phyloP scores from a whole-genome alignment of 2,888 invertebrate species.

The Teleiodes luculella region DNA sequence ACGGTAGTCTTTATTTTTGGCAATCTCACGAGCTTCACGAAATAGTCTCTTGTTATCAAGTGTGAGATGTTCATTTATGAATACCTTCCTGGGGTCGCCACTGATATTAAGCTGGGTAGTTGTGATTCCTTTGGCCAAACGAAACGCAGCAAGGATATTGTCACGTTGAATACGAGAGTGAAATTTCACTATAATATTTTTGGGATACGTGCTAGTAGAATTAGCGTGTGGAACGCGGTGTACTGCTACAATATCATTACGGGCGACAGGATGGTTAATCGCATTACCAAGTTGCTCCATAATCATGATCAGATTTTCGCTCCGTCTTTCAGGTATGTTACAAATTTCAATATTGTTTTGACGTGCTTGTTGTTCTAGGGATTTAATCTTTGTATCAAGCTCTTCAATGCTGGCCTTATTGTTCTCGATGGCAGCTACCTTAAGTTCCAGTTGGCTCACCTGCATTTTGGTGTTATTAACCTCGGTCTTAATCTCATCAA shows the following conservation, averaged over 20 bases:
- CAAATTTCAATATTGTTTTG: constrained; percentile 4
- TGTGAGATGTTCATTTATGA: no score
- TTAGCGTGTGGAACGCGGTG: constrained; percentile 1
- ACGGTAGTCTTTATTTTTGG: no score
- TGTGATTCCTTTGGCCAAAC: no score
- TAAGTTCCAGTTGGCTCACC: background rate
- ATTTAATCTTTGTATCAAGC: constrained; percentile 3
- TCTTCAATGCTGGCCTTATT: background rate
- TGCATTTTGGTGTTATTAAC: background rate
- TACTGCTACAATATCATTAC: background rate
- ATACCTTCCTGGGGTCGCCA: no score
- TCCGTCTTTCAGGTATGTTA: constrained; percentile 12
- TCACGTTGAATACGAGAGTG: constrained; percentile 4
- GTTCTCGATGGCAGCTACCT: background rate
- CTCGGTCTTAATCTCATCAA: background rate
- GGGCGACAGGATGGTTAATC: background rate
- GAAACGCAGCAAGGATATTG: constrained; percentile 13
- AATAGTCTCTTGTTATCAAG: no score
- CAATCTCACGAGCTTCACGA: no score
- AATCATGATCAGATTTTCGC: constrained; percentile 1
- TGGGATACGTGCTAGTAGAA: background rate
- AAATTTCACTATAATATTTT: constrained; percentile 7
- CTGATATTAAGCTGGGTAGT: no score
- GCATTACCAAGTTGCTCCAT: background rate
- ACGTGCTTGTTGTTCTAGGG: constrained; percentile 8